A percentile compares a stretch with the other conserved stretches of the same genome.
Evolutionary conservation across 2,888 invertebrate species (phyloP).

Genomic region (Bellardia bayeri): DNA sequence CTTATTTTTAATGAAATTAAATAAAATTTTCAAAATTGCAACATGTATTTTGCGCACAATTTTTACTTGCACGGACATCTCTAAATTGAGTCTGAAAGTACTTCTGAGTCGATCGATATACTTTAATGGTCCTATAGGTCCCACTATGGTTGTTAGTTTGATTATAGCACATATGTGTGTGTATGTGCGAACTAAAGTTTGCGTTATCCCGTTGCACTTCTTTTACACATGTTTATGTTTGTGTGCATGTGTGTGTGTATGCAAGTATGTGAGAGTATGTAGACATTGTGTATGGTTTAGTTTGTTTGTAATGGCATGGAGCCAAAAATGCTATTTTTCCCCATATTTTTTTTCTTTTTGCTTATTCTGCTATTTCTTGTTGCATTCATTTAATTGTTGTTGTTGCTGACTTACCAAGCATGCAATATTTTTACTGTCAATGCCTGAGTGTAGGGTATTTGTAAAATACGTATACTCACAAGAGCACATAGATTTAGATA

Average conservation of each 20-base stretch:
- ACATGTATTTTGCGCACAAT: no score
- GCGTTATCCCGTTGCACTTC: slow-evolving; percentile 3
- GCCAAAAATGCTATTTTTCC: slow-evolving; percentile 50
- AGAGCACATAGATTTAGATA: no score
- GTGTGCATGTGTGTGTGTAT: background rate
- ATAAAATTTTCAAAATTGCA: no score
- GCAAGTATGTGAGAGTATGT: slow-evolving; percentile 19
- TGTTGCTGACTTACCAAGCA: slow-evolving; percentile 29
- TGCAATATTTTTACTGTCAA: slow-evolving; percentile 33
- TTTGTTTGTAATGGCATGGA: slow-evolving; percentile 62
- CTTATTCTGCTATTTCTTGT: slow-evolving; percentile 43
- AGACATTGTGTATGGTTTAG: slow-evolving; percentile 22
- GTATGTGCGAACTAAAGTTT: background rate
- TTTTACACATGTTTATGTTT: slow-evolving; percentile 24
- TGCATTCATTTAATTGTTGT: slow-evolving; percentile 28
- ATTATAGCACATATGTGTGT: background rate
- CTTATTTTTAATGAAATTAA: no score
- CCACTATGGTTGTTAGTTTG: no score
- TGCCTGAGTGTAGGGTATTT: slow-evolving; percentile 56
- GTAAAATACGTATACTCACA: background rate
- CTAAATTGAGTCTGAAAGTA: no score
- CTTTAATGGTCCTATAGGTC: no score
- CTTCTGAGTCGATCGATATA: no score
- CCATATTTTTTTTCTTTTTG: slow-evolving; percentile 16
- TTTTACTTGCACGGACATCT: no score